phyloP scores from a whole-genome alignment of 2,113 vertebrate genomes.

The Sitta europaea region DNA sequence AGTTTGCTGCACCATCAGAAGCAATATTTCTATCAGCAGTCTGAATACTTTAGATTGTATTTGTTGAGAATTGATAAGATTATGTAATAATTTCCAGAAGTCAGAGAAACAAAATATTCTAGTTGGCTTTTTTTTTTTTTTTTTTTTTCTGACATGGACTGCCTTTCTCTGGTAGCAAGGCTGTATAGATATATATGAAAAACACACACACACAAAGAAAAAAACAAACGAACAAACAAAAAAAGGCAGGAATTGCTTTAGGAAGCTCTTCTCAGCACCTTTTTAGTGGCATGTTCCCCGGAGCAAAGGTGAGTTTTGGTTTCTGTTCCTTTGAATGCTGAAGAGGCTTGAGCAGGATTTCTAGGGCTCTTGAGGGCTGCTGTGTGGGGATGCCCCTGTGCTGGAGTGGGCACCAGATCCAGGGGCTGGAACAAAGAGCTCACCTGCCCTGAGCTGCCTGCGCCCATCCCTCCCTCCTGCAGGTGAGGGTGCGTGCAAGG shows the following conservation, averaged over 20 bases:
- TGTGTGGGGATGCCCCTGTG: rapidly evolving
- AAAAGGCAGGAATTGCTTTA: background rate
- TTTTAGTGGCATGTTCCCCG: background rate
- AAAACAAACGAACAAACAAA: background rate
- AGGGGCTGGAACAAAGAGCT: background rate
- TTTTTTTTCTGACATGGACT: background rate
- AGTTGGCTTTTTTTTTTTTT: background rate
- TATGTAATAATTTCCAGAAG: conserved; percentile 44
- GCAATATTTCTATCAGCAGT: conserved; percentile 42
- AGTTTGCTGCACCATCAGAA: conserved; percentile 58
- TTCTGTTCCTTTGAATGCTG: background rate
- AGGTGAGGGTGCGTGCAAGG: too few species aligned
- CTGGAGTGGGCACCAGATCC: background rate
- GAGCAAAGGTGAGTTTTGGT: background rate
- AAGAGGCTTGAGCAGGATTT: background rate
- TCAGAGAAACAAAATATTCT: conserved; percentile 51
- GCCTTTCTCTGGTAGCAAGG: background rate
- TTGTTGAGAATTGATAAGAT: conserved; percentile 59
- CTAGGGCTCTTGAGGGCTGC: rapidly evolving
- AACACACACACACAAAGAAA: background rate
- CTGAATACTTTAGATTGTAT: conserved; percentile 56
- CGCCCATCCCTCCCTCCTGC: background rate
- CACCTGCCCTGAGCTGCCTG: background rate
- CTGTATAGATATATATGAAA: background rate
- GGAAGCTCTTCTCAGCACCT: background rate